phyloP scores from a whole-genome alignment of 2,888 invertebrate genomes.

The Hypselothyrea guttata region DNA sequence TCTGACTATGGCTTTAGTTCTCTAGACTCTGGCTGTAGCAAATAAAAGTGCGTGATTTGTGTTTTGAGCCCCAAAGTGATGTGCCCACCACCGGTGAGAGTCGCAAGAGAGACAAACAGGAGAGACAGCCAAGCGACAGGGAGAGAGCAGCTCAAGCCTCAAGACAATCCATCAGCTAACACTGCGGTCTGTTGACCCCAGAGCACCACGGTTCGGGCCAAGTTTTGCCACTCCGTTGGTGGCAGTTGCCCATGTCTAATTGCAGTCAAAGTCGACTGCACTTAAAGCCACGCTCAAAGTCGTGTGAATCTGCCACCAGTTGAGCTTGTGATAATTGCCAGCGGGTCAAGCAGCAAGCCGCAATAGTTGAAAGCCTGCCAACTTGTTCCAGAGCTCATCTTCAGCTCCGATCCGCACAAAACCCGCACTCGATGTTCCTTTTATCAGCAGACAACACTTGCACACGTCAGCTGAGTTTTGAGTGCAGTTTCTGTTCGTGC shows the following conservation, averaged over 20 bases:
- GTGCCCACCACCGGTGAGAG: conserved; percentile 58
- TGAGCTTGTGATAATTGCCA: conserved; percentile 62
- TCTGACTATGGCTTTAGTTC: background rate
- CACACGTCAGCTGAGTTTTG: conserved; percentile 32
- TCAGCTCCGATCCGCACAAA: conserved; percentile 12
- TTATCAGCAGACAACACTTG: conserved; percentile 45
- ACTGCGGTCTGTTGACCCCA: conserved; percentile 68
- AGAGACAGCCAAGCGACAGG: conserved; percentile 33
- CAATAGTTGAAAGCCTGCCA: conserved; percentile 28
- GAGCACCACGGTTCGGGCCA: conserved; percentile 7
- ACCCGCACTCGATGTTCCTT: conserved; percentile 24
- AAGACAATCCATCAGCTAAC: conserved; percentile 64
- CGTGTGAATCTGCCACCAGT: conserved; percentile 60
- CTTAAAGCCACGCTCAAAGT: conserved; percentile 34
- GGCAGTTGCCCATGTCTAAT: conserved; percentile 70
- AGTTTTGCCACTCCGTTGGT: conserved; percentile 38
- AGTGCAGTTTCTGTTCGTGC: conserved; percentile 39
- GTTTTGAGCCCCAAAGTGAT: conserved; percentile 51
- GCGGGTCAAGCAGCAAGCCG: conserved; percentile 55
- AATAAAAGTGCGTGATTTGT: conserved; percentile 73
- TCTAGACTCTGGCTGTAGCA: conserved; percentile 31
- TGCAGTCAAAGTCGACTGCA: conserved; percentile 60
- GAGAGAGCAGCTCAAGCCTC: conserved; percentile 35
- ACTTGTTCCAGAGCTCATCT: conserved; percentile 2
- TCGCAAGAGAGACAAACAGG: conserved; percentile 9